Percentiles rank a stretch among this genome's conserved stretches.
Evolutionary conservation across 2,888 invertebrate genomes (phyloP).

Genomic region (Lasius platythorax): DNA sequence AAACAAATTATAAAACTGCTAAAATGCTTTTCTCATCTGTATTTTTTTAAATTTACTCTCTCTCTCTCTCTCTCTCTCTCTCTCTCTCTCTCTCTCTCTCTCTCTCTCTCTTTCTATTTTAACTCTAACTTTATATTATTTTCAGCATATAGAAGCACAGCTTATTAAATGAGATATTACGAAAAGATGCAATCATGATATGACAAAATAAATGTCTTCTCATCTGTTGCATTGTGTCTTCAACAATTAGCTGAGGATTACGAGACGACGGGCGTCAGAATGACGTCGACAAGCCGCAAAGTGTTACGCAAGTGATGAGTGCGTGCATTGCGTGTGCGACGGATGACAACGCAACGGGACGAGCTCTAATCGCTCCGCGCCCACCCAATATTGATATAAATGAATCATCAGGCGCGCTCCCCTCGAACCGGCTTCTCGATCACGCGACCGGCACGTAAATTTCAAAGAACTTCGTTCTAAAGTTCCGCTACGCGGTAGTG

Average conservation of each 20-base stretch:
- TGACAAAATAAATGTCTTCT: constrained; percentile 2
- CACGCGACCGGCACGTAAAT: constrained; percentile 69
- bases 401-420: constrained; percentile 71
- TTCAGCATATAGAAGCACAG: not conserved
- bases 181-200: not conserved
- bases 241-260: constrained; percentile 34
- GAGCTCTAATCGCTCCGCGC: constrained; percentile 64
- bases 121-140: not conserved
- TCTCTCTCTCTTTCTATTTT: not conserved
- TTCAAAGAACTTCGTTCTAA: constrained; percentile 64
- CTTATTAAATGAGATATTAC: not conserved
- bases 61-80: too few relatives aligned
- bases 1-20: not conserved
- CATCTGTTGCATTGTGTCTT: not conserved
- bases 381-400: constrained; percentile 73
- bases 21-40: not conserved
- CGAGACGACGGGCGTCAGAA: constrained; percentile 16
- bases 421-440: constrained; percentile 67
- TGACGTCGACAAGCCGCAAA: constrained; percentile 43
- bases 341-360: constrained; percentile 21
- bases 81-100: too few relatives aligned
- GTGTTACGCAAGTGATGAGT: constrained; percentile 30
- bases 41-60: not conserved
- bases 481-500: constrained; percentile 59
- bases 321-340: constrained; percentile 26